These are phyloP conservation scores for Clarias laeviceps DNA, from an alignment of 2,797 vertebrate species.

Conservation along the genomic window DNA sequence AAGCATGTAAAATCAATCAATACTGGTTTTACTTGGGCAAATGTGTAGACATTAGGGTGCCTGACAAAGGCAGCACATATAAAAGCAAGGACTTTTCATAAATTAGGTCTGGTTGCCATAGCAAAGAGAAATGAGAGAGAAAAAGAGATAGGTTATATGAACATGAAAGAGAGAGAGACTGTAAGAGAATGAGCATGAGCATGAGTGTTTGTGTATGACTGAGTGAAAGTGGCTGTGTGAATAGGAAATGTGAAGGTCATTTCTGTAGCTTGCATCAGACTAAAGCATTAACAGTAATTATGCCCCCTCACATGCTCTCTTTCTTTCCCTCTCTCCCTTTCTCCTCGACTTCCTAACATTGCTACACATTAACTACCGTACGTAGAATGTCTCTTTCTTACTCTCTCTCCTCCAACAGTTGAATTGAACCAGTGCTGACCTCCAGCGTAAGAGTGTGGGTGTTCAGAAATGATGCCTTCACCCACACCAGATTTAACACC, in stretches of 20 bases:
- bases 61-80: conserved; percentile 37
- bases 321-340: not conserved
- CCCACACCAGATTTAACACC: conserved; percentile 45
- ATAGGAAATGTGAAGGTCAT: conserved; percentile 57
- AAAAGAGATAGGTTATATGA: conserved; percentile 25
- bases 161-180: conserved; percentile 27
- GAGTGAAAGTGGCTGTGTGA: conserved; percentile 43
- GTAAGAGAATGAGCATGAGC: conserved; percentile 21
- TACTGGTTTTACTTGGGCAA: conserved; percentile 27
- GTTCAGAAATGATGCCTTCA: conserved; percentile 48
- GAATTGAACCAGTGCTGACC: conserved; percentile 50
- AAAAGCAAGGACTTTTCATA: conserved; percentile 53
- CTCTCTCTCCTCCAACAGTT: conserved; percentile 36
- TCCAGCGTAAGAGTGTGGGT: conserved; percentile 43
- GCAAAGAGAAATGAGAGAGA: conserved; percentile 45
- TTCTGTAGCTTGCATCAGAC: conserved; percentile 41
- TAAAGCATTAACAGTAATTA: conserved; percentile 58
- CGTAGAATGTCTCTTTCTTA: conserved; percentile 46
- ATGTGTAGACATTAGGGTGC: conserved; percentile 41
- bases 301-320: conserved; percentile 20
- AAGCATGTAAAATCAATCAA: conserved; percentile 6
- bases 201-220: conserved; percentile 35
- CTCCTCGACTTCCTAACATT: conserved; percentile 7
- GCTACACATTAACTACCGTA: conserved; percentile 26
- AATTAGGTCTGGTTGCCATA: conserved; percentile 59